These are phyloP conservation scores for Odontocerum albicorne DNA, from an alignment of 2,888 invertebrate species.

Conservation along the genomic window DNA sequence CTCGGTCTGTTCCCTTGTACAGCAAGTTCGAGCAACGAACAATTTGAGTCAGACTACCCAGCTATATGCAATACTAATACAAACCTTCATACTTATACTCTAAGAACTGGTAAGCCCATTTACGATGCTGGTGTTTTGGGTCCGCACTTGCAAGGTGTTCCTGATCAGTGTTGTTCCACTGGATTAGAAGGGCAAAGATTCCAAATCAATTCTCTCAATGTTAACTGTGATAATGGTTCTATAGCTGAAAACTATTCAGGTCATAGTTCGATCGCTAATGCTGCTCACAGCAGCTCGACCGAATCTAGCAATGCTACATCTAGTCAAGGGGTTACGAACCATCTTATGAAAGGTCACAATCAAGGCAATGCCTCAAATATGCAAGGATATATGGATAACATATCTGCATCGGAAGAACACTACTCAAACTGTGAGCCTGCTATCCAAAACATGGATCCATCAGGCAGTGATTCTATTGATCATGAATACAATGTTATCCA, in stretches of 20 bases:
- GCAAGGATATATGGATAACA: constrained; percentile 52
- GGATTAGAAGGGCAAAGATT: constrained; percentile 53
- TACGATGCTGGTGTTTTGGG: constrained; percentile 64
- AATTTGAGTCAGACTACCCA: constrained; percentile 81
- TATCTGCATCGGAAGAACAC: constrained; percentile 56
- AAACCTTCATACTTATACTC: constrained; percentile 80
- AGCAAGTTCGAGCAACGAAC: constrained; percentile 81
- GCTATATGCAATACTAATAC: constrained; percentile 86
- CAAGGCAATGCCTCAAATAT: constrained; percentile 38
- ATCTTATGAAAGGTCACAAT: constrained; percentile 56
- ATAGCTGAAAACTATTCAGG: constrained; percentile 66
- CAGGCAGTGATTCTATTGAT: constrained; percentile 50
- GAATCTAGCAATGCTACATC: constrained; percentile 58
- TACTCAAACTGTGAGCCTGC: constrained; percentile 58
- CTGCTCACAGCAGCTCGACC: constrained; percentile 57
- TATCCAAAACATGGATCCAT: constrained; percentile 53
- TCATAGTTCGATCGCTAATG: constrained; percentile 60
- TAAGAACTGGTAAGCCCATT: constrained; percentile 75
- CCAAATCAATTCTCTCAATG: constrained; percentile 58
- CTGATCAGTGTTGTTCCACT: constrained; percentile 52
- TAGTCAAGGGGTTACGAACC: constrained; percentile 56
- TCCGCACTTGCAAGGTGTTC: constrained; percentile 47
- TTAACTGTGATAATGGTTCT: constrained; percentile 61
- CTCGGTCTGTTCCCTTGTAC: constrained; percentile 82
- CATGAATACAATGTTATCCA: constrained; percentile 59